These are phyloP conservation scores for Cerastis rubricosa DNA, from an alignment of 2,888 invertebrate genomes.

Conservation along the genomic window DNA sequence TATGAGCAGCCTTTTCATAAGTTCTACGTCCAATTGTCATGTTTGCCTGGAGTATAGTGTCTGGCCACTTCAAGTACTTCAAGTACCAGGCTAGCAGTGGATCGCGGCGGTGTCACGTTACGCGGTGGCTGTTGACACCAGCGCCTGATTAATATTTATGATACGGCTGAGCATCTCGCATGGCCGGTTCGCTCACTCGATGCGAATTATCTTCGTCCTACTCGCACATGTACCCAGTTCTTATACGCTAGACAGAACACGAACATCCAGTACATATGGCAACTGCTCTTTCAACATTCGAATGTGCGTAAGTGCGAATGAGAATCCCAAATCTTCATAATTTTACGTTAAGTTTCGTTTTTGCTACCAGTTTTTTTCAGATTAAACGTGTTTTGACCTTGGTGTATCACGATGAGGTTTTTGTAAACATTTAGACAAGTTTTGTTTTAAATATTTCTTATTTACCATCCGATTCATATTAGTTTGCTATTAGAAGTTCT, in stretches of 20 bases:
- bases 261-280: conserved; percentile 78
- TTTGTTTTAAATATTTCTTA: conserved; percentile 39
- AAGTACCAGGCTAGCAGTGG: conserved; percentile 88
- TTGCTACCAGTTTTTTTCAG: conserved; percentile 74
- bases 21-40: conserved; percentile 68
- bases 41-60: conserved; percentile 77
- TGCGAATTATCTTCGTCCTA: conserved; percentile 86
- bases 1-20: conserved; percentile 62
- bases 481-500: conserved; percentile 23
- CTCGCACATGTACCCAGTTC: conserved; percentile 76
- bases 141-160: conserved; percentile 91
- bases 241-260: conserved; percentile 76
- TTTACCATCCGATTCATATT: conserved; percentile 31
- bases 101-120: conserved; percentile 89
- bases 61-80: conserved; percentile 78
- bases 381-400: conserved; percentile 73
- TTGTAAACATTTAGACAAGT: conserved; percentile 64
- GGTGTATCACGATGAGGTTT: conserved; percentile 63
- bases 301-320: conserved; percentile 88
- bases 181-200: conserved; percentile 88
- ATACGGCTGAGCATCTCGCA: conserved; percentile 90
- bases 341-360: conserved; percentile 81
- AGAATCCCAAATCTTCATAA: conserved; percentile 88
- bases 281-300: conserved; percentile 84
- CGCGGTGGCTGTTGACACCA: conserved; percentile 91